Evolutionary conservation across 2,888 invertebrate species (phyloP).

Genomic region (Dryobotodes eremita): DNA sequence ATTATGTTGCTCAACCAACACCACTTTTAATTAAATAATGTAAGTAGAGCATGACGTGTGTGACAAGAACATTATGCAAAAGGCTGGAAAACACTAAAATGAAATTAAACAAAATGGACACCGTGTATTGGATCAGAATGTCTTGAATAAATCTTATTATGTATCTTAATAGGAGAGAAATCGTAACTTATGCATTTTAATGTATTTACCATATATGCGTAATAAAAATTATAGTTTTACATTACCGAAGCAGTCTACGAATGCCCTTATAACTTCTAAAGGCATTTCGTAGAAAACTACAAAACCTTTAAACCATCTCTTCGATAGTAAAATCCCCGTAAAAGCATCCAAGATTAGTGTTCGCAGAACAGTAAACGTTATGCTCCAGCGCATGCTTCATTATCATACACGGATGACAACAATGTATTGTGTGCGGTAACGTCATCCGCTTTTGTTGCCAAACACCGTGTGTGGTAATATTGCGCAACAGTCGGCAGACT

Average conservation of each 20-base stretch:
- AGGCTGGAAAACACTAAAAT: background rate
- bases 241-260: background rate
- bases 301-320: background rate
- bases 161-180: background rate
- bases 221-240: background rate
- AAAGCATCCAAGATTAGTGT: conserved; percentile 6
- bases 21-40: conserved; percentile 36
- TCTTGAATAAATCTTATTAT: conserved; percentile 13
- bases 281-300: conserved; percentile 6
- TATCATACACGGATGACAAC: conserved; percentile 32
- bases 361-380: conserved; percentile 9
- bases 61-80: conserved; percentile 10
- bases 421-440: conserved; percentile 39
- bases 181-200: background rate
- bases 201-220: background rate
- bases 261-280: background rate
- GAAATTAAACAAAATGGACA: background rate
- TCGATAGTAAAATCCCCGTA: conserved; percentile 13
- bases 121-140: background rate
- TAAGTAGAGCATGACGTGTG: conserved; percentile 40
- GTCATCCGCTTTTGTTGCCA: conserved; percentile 41
- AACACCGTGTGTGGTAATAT: conserved; percentile 26
- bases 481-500: conserved; percentile 53
- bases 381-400: conserved; percentile 26
- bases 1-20: conserved; percentile 41